phyloP scores from a whole-genome alignment of 2,113 vertebrate genomes.

The Chunga burmeisteri region DNA sequence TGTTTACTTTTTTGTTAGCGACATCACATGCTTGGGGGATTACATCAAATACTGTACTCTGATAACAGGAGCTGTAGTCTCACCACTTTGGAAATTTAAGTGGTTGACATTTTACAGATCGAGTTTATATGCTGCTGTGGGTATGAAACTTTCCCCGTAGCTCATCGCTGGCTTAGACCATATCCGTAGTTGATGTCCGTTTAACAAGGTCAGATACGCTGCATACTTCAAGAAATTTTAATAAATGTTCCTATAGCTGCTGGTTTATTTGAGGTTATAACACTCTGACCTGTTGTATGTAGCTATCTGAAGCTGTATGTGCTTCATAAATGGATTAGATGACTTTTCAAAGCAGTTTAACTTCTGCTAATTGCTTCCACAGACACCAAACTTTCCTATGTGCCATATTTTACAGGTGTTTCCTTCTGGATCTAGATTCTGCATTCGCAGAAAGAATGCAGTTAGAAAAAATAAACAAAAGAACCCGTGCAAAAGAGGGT shows the following conservation, averaged over 20 bases:
- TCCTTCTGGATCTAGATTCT: not conserved
- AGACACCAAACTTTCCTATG: not conserved
- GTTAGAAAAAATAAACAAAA: not conserved
- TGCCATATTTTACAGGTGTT: not conserved
- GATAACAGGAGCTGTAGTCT: not conserved
- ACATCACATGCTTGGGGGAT: not conserved
- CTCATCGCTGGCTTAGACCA: not conserved
- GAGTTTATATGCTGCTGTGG: not conserved
- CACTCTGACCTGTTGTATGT: not conserved
- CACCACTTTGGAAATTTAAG: not conserved
- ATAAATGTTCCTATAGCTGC: not conserved
- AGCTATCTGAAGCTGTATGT: not conserved
- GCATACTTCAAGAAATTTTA: not conserved
- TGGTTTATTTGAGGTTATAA: not conserved
- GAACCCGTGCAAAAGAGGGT: not conserved
- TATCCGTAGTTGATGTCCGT: not conserved
- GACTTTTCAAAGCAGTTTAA: not conserved
- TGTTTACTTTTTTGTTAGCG: slow-evolving; percentile 2
- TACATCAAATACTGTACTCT: not conserved
- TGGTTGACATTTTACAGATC: not conserved
- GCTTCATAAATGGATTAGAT: not conserved
- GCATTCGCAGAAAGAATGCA: not conserved
- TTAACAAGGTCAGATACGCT: not conserved
- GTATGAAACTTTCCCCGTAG: not conserved
- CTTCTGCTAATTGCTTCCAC: not conserved